Conservation (phyloP, 2,888 invertebrate species). For the Auanema freiburgensis region DNA sequence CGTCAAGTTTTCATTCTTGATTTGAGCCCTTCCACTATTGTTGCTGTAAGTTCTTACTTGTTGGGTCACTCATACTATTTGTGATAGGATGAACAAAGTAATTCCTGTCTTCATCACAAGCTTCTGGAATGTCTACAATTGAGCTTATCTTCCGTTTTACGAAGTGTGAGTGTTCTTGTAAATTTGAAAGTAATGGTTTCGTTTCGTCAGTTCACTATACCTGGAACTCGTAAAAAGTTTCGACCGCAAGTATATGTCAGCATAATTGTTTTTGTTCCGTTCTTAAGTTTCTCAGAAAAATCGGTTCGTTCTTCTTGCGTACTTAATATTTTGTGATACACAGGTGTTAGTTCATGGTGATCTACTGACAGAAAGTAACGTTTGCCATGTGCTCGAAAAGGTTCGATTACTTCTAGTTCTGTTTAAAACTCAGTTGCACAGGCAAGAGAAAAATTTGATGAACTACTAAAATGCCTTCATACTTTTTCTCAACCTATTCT, state of each 20-base stretch:
- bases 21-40: constrained; percentile 77
- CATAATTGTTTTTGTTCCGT: constrained; percentile 78
- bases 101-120: constrained; percentile 65
- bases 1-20: constrained; percentile 78
- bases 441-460: constrained; percentile 66
- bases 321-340: constrained; percentile 7
- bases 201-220: constrained; percentile 73
- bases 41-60: constrained; percentile 70
- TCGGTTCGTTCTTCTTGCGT: too few species aligned
- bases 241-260: constrained; percentile 76
- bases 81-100: constrained; percentile 65
- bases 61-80: background rate
- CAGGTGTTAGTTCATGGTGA: constrained; percentile 69
- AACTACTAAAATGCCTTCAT: constrained; percentile 40
- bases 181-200: background rate
- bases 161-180: constrained; percentile 62
- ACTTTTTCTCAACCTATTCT: constrained; percentile 47
- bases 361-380: constrained; percentile 71
- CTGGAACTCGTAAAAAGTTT: constrained; percentile 72
- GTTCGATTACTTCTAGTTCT: constrained; percentile 66
- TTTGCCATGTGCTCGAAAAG: constrained; percentile 70
- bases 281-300: constrained; percentile 75
- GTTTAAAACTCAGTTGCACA: background rate
- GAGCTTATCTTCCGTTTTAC: constrained; percentile 64
- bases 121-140: constrained; percentile 64